phyloP scores from a whole-genome alignment of 2,797 vertebrate genomes.

The Poeciliopsis paucimaculata region DNA sequence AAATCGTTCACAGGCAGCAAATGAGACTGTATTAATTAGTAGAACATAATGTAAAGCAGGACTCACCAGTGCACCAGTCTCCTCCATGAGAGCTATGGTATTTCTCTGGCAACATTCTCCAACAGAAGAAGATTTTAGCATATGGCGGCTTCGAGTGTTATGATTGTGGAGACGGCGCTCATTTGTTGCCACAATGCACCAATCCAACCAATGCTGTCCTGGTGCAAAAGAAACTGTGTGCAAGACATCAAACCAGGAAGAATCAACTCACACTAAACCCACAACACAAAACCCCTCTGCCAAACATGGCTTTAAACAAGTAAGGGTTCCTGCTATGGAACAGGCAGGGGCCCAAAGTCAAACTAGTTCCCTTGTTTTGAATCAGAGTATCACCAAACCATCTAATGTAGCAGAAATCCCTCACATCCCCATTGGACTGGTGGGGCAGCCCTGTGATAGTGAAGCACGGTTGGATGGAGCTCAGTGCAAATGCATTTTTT shows the following conservation, averaged over 20 bases:
- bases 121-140: neutral
- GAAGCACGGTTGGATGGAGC: neutral
- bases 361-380: neutral
- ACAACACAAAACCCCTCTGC: neutral
- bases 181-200: neutral
- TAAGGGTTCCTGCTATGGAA: neutral
- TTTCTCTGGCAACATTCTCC: neutral
- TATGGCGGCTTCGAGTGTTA: neutral
- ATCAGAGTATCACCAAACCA: neutral
- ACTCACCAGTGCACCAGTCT: neutral
- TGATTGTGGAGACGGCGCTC: neutral
- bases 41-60: neutral
- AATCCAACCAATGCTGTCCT: neutral
- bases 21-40: neutral
- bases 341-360: neutral
- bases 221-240: neutral
- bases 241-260: neutral
- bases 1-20: neutral
- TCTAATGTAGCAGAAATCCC: neutral
- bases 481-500: neutral
- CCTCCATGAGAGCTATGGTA: neutral
- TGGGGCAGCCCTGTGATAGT: neutral
- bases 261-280: neutral
- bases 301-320: neutral
- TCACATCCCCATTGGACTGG: neutral